A percentile compares a stretch with the other conserved stretches of the same genome.
These are phyloP conservation scores for Andrena flavipes DNA, from an alignment of 2,888 invertebrate genomes.

Conservation along the genomic window DNA sequence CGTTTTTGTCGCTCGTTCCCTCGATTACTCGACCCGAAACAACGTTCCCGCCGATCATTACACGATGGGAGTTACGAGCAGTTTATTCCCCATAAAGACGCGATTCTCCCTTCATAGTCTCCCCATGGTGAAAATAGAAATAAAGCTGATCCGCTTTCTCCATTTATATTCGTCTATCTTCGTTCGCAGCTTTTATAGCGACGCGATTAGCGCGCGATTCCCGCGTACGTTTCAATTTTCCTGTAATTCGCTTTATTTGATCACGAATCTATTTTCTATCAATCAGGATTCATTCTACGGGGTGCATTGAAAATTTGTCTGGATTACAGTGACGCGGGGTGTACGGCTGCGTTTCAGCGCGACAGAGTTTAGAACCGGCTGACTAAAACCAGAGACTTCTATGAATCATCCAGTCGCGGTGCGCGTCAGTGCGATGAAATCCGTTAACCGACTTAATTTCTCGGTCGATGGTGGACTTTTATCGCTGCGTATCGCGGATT, in stretches of 20 bases:
- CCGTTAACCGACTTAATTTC: background rate
- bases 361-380: background rate
- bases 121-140: conserved; percentile 28
- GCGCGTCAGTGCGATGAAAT: background rate
- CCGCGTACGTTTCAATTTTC: background rate
- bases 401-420: background rate
- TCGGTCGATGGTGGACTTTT: background rate
- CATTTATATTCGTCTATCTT: conserved; percentile 22
- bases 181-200: conserved; percentile 37
- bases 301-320: background rate
- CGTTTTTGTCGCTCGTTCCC: conserved; percentile 20
- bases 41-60: conserved; percentile 62
- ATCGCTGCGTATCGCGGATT: background rate
- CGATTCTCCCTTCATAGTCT: background rate
- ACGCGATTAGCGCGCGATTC: conserved; percentile 20
- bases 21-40: conserved; percentile 43
- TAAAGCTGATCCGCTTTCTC: conserved; percentile 35
- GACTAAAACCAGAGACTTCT: background rate
- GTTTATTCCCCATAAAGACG: conserved; percentile 66
- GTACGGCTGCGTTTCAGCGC: background rate
- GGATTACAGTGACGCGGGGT: background rate
- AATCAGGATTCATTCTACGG: background rate
- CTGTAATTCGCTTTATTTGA: conserved; percentile 32
- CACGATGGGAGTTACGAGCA: conserved; percentile 63
- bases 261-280: background rate